Percentiles rank a stretch among this genome's conserved stretches.
Conservation (phyloP, 2,888 invertebrate species). For the Operophtera brumata region DNA sequence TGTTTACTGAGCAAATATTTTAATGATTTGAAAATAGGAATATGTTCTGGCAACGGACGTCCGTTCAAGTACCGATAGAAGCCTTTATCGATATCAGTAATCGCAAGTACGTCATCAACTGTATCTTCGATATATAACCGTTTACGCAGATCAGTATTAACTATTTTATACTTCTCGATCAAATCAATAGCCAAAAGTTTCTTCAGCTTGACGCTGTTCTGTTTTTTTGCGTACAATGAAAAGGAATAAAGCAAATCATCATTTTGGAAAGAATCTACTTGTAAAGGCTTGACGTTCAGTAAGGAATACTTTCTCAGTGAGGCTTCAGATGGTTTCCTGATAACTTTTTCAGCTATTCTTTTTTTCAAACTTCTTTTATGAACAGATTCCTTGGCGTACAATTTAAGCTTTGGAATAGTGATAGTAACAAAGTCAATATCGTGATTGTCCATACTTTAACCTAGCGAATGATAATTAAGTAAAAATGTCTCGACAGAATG, state of each 20-base stretch:
- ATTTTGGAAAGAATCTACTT: slow-evolving; percentile 41
- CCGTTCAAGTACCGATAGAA: slow-evolving; percentile 53
- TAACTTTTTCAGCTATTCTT: slow-evolving; percentile 23
- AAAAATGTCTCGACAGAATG: neutral
- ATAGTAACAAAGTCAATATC: slow-evolving; percentile 43
- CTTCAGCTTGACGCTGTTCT: slow-evolving; percentile 43
- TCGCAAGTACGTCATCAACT: slow-evolving; percentile 44
- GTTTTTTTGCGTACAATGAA: slow-evolving; percentile 49
- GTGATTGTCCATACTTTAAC: slow-evolving; percentile 37
- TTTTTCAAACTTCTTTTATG: slow-evolving; percentile 28
- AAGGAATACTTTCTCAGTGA: slow-evolving; percentile 39
- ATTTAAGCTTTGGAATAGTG: slow-evolving; percentile 43
- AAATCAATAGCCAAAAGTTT: slow-evolving; percentile 43
- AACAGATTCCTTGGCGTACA: slow-evolving; percentile 25
- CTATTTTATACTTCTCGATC: slow-evolving; percentile 54
- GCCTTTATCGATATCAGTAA: slow-evolving; percentile 52
- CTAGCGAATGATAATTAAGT: neutral
- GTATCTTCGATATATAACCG: slow-evolving; percentile 45
- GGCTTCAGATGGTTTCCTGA: slow-evolving; percentile 32
- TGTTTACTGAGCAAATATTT: slow-evolving; percentile 44
- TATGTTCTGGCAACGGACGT: slow-evolving; percentile 36
- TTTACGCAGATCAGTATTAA: slow-evolving; percentile 45
- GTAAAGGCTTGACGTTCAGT: slow-evolving; percentile 41
- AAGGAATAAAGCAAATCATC: slow-evolving; percentile 53
- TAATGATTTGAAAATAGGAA: slow-evolving; percentile 53